Evolutionary conservation across 2,888 invertebrate genomes (phyloP), one percentile per base, ranked within the genome.

Genomic region (Chaetogeoica ovagalla): DNA sequence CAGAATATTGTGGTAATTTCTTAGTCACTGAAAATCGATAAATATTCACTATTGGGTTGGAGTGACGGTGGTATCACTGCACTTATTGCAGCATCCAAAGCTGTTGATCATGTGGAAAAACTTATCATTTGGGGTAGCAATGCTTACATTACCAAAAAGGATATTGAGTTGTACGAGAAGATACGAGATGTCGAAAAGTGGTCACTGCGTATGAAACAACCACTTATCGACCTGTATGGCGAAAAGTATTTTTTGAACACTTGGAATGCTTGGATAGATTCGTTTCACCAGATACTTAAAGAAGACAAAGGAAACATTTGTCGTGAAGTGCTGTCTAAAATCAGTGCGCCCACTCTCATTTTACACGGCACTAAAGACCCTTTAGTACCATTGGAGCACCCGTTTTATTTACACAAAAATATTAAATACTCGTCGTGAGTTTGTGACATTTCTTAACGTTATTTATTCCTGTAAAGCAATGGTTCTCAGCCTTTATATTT

Each of bases 51-150:
- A 15, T 85, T 96, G 81, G 96, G 96, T 1, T 96, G 96, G 94
- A 94, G 94, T 86, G 95, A 95, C 87, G 96, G 96, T 43, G 96
- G 94, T 2, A 92, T 91, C 65, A 90, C 93, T 0, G 91, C 91
- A 21, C 86, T 96, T 83, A 91, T 96, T 52, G 85, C 94, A n/a
- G 92, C 95, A 7, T 92, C 91, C 1, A 90, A 89, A 82, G 89
- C 92, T 86, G 90, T 92, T 0, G 87, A 90, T 0, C 86, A 86
- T 15, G 88, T 96, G 0, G 87, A 90, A 17, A 94, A 93, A 85
- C 86, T 95, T 81, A 90, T 95, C 0, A 88, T 94, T 17, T 92
- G 93, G 91, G 95, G 94, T 1, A 88, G 91, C 0, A 94, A 93
- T 85, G 89, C 95, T 0, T 94, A 92, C 84, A 87, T 96, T 65